Percentiles rank a stretch among this genome's conserved stretches.
Conservation (phyloP, 2,888 invertebrate species). For the Arctia plantaginis region DNA sequence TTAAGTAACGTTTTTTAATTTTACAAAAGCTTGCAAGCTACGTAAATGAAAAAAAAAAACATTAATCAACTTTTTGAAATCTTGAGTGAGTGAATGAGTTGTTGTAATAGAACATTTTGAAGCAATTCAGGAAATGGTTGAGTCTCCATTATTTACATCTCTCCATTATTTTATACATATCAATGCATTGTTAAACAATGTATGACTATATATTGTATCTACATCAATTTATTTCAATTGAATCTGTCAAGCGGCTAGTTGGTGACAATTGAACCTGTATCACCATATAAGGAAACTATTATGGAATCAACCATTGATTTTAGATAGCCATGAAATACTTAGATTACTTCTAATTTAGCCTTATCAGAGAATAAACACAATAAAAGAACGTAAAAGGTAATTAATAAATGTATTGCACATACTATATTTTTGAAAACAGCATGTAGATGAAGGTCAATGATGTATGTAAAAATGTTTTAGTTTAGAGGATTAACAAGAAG, state of each 20-base stretch:
- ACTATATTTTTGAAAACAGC: slow-evolving; percentile 64
- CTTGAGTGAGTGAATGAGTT: background rate
- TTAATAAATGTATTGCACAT: slow-evolving; percentile 66
- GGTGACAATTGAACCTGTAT: slow-evolving; percentile 65
- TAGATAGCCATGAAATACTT: background rate
- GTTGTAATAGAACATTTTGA: slow-evolving; percentile 14
- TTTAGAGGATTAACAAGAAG: background rate
- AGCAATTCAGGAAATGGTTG: slow-evolving; percentile 38
- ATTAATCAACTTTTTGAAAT: background rate
- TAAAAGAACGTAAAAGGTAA: slow-evolving; percentile 68
- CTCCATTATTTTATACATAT: too few relatives aligned
- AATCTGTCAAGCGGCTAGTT: slow-evolving; percentile 55
- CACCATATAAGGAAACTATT: slow-evolving; percentile 57
- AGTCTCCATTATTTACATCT: slow-evolving; percentile 45
- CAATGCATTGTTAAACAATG: slow-evolving; percentile 51
- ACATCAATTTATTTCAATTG: slow-evolving; percentile 77
- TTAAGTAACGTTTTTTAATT: background rate
- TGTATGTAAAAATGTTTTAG: slow-evolving; percentile 1
- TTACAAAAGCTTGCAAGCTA: background rate
- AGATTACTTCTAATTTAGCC: slow-evolving; percentile 21
- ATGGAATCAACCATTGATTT: slow-evolving; percentile 31
- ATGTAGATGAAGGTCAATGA: slow-evolving; percentile 41
- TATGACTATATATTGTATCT: slow-evolving; percentile 43
- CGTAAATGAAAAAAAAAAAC: background rate
- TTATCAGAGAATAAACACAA: slow-evolving; percentile 6